phyloP scores from a whole-genome alignment of 2,888 invertebrate genomes.

The Amphipyra tragopoginis region DNA sequence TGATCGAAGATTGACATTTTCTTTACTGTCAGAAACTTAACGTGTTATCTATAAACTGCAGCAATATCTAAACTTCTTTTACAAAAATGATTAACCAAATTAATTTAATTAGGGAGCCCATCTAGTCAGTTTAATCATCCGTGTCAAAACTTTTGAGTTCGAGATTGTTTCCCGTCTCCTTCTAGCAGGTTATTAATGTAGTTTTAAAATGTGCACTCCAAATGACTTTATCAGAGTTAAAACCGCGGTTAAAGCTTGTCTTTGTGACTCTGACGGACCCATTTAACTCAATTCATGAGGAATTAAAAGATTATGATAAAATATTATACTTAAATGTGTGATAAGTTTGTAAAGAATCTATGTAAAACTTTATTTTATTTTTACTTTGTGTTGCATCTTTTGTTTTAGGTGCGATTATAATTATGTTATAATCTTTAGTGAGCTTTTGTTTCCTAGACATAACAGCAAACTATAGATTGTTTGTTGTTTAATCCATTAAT shows the following conservation, averaged over 20 bases:
- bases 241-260: constrained; percentile 78
- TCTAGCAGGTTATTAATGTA: constrained; percentile 83
- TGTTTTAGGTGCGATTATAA: too few species aligned
- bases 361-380: not conserved
- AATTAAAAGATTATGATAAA: constrained; percentile 56
- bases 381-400: too few species aligned
- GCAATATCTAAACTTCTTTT: too few species aligned
- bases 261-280: constrained; percentile 78
- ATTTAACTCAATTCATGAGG: constrained; percentile 75
- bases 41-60: too few species aligned
- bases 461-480: too few species aligned
- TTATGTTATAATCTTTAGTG: too few species aligned
- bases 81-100: not conserved
- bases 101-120: constrained; percentile 15
- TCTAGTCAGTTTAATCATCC: constrained; percentile 56
- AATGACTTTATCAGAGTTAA: constrained; percentile 82
- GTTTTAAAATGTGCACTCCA: constrained; percentile 84
- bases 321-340: constrained; percentile 32
- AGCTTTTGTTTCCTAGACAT: too few species aligned
- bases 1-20: too few species aligned
- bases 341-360: constrained; percentile 32
- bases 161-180: constrained; percentile 69
- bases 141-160: constrained; percentile 72
- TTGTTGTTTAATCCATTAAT: too few species aligned
- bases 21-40: too few species aligned